These are phyloP conservation scores for Agriopis leucophaearia DNA, from an alignment of 2,888 invertebrate genomes.

Conservation along the genomic window DNA sequence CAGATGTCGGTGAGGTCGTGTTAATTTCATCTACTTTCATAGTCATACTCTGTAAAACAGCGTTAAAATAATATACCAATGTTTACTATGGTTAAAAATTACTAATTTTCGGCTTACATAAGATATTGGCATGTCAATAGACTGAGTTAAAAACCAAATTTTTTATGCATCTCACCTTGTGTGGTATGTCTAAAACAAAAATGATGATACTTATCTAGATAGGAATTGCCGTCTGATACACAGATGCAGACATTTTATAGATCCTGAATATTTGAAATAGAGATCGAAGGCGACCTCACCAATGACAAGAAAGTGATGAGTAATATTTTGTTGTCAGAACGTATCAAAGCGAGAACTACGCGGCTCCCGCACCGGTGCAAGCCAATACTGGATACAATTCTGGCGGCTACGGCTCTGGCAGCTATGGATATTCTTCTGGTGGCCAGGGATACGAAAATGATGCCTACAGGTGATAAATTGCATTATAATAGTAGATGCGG, in stretches of 20 bases:
- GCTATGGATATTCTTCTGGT: constrained; percentile 76
- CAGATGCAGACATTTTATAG: constrained; percentile 72
- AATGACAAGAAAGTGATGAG: not conserved
- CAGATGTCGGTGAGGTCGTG: not conserved
- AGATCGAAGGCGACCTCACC: not conserved
- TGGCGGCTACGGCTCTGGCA: constrained; percentile 66
- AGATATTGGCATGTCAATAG: too few species aligned
- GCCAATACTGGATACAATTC: constrained; percentile 69
- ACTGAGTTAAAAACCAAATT: not conserved
- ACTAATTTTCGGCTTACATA: too few species aligned
- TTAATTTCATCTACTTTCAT: not conserved
- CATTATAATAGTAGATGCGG: not conserved
- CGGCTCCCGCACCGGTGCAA: constrained; percentile 69
- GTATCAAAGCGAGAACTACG: constrained; percentile 73
- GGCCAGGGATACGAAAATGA: constrained; percentile 77
- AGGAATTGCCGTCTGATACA: constrained; percentile 85
- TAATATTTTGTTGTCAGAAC: constrained; percentile 57
- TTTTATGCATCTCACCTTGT: not conserved
- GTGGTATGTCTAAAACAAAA: not conserved
- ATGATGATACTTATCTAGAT: constrained; percentile 68
- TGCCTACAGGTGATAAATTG: constrained; percentile 67
- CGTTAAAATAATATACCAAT: too few species aligned
- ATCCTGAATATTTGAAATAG: constrained; percentile 59
- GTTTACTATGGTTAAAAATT: too few species aligned
- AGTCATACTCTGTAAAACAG: not conserved